Conservation (phyloP, 1,140 invertebrate genomes). For the Carcinoscorpius rotundicauda region DNA sequence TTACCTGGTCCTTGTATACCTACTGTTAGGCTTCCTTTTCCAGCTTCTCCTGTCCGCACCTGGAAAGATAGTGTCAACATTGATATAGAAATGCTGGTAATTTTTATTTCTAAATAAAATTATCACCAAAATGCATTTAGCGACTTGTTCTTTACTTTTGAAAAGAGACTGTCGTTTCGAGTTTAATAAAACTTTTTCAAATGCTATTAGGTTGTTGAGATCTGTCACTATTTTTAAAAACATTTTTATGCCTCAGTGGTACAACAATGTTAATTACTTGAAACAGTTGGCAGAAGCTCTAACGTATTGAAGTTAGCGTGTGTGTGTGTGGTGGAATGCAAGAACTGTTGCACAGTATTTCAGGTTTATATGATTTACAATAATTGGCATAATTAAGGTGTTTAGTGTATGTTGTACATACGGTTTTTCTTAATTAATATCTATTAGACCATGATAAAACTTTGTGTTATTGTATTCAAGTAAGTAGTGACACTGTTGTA, state of each 20-base stretch:
- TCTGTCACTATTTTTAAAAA: not conserved
- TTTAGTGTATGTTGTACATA: too few relatives aligned
- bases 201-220: not conserved
- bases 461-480: too few relatives aligned
- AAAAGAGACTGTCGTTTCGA: not conserved
- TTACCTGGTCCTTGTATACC: conserved; percentile 26
- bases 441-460: too few relatives aligned
- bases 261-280: too few relatives aligned
- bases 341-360: too few relatives aligned
- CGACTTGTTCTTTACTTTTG: not conserved
- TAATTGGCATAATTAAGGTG: too few relatives aligned
- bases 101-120: not conserved
- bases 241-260: not conserved
- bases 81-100: not conserved
- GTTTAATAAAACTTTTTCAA: not conserved
- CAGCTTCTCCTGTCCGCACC: conserved; percentile 25
- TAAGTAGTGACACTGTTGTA: too few relatives aligned
- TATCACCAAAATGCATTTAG: not conserved
- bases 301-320: too few relatives aligned
- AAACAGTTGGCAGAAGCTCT: too few relatives aligned
- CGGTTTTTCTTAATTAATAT: too few relatives aligned
- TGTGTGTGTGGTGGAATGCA: too few relatives aligned
- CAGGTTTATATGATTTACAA: too few relatives aligned
- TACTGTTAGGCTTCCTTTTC: conserved; percentile 26
- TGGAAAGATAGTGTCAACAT: conserved; percentile 9